Evolutionary conservation across 1,140 invertebrate species (phyloP).

Genomic region (Wiebesia pumilae): DNA sequence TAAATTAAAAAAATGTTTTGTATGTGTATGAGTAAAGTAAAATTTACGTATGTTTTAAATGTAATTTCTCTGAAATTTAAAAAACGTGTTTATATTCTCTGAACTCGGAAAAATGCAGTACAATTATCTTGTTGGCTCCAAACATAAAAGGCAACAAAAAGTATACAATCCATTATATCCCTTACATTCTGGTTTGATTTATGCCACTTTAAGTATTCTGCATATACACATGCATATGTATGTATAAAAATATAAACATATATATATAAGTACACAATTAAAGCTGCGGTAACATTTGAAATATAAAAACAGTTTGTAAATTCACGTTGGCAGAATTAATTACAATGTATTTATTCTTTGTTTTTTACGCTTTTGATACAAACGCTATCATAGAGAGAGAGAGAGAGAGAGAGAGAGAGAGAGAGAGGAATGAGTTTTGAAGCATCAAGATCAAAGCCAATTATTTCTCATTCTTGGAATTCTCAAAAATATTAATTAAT

Average conservation of each 20-base stretch:
- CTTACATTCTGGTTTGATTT: neutral
- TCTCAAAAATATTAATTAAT: neutral
- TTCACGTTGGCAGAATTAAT: conserved; percentile 17
- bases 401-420: neutral
- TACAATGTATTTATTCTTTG: conserved; percentile 5
- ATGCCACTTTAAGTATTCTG: neutral
- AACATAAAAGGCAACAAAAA: neutral
- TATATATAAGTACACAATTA: neutral
- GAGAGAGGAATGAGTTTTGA: neutral
- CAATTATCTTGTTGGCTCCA: neutral
- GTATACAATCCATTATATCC: neutral
- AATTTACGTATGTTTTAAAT: too few species aligned
- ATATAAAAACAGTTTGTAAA: neutral
- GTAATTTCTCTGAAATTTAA: neutral
- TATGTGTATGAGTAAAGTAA: too few species aligned
- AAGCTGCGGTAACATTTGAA: neutral
- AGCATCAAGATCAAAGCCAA: conserved; percentile 36
- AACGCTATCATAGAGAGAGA: neutral
- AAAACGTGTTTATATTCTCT: neutral
- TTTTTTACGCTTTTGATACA: neutral
- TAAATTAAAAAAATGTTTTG: too few species aligned
- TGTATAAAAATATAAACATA: too few species aligned
- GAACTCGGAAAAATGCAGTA: neutral
- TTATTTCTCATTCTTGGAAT: neutral
- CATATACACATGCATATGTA: neutral